Evolutionary conservation across 2,797 vertebrate species (phyloP).

Genomic region (Hydrophis major): DNA sequence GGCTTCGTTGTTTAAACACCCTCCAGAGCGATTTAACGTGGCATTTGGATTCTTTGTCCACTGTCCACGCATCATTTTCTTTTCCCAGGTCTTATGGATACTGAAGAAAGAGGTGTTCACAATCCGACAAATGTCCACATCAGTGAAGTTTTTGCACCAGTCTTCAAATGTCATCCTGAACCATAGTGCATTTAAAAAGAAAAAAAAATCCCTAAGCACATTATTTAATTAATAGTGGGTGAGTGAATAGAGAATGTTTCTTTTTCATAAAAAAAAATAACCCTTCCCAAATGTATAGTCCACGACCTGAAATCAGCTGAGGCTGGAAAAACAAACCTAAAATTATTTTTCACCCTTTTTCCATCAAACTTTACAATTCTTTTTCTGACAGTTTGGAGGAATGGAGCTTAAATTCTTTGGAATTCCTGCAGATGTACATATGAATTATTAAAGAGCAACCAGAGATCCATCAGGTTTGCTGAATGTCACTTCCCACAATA

Average conservation of each 20-base stretch:
- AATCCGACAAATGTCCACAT: constrained; percentile 83
- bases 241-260: neutral
- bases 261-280: rapidly evolving
- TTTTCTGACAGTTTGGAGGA: neutral
- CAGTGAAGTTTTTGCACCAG: constrained; percentile 89
- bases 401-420: neutral
- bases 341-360: neutral
- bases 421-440: neutral
- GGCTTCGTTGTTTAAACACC: constrained; percentile 84
- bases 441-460: neutral
- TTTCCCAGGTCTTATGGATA: constrained; percentile 83
- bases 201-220: neutral
- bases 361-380: neutral
- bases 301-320: neutral
- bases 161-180: constrained; percentile 90
- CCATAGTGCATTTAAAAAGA: constrained; percentile 33
- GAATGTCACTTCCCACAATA: neutral
- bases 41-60: constrained; percentile 84
- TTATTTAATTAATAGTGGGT: neutral
- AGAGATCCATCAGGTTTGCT: neutral
- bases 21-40: constrained; percentile 84
- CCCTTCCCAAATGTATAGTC: neutral
- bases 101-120: constrained; percentile 87
- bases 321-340: neutral
- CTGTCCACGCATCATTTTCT: constrained; percentile 77